Percentiles rank a stretch among this genome's conserved stretches.
phyloP scores from a whole-genome alignment of 2,888 invertebrate genomes.

The Tinea pellionella region DNA sequence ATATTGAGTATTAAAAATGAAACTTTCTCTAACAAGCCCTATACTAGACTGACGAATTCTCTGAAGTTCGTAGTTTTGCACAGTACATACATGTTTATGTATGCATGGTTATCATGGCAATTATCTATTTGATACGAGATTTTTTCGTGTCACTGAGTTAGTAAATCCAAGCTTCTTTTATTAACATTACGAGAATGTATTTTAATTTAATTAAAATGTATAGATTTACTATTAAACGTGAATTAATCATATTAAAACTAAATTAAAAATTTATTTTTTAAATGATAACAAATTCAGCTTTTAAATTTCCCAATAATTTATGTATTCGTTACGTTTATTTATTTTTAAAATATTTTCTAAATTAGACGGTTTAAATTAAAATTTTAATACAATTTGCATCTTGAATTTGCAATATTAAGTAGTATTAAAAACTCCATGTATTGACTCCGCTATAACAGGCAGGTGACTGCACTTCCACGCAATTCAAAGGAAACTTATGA shows the following conservation, averaged over 20 bases:
- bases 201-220: not conserved
- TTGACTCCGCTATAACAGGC: not conserved
- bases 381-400: too few species aligned
- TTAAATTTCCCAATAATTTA: too few species aligned
- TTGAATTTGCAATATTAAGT: too few species aligned
- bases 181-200: not conserved
- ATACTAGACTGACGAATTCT: not conserved
- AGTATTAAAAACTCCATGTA: too few species aligned
- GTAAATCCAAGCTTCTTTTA: not conserved
- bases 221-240: too few species aligned
- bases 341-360: too few species aligned
- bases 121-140: conserved; percentile 11
- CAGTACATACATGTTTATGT: not conserved
- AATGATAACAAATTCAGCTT: too few species aligned
- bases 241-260: too few species aligned
- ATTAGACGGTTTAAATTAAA: too few species aligned
- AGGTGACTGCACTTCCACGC: conserved; percentile 53
- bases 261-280: too few species aligned
- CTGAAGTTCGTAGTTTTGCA: too few species aligned
- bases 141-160: not conserved
- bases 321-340: too few species aligned
- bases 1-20: not conserved
- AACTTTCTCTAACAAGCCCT: not conserved
- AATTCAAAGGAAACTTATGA: conserved; percentile 32
- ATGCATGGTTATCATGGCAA: conserved; percentile 15